Conservation (phyloP, 2,888 invertebrate genomes). For the Lydus trimaculatus region DNA sequence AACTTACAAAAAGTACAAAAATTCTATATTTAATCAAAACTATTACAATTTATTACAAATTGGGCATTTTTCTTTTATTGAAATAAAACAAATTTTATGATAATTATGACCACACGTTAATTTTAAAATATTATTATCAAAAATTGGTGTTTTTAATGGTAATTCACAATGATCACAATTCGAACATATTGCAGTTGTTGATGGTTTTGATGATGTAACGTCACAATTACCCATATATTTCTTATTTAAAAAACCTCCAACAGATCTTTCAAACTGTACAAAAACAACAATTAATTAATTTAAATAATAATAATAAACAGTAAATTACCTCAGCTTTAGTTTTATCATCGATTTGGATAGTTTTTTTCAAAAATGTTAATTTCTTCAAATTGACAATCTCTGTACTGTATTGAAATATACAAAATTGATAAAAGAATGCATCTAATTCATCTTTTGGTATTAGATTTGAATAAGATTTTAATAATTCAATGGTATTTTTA, state of each 20-base stretch:
- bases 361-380: not conserved
- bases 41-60: slow-evolving; percentile 34
- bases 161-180: slow-evolving; percentile 52
- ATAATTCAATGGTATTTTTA: slow-evolving; percentile 64
- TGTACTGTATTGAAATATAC: slow-evolving; percentile 61
- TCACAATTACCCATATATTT: slow-evolving; percentile 40
- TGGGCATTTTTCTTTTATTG: slow-evolving; percentile 45
- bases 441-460: slow-evolving; percentile 68
- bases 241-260: slow-evolving; percentile 47
- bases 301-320: not conserved
- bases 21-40: not conserved
- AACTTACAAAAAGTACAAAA: not conserved
- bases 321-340: not conserved
- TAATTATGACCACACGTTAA: slow-evolving; percentile 51
- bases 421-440: slow-evolving; percentile 68
- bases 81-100: slow-evolving; percentile 52
- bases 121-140: slow-evolving; percentile 43
- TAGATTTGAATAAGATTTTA: slow-evolving; percentile 65
- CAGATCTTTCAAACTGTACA: slow-evolving; percentile 51
- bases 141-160: slow-evolving; percentile 46
- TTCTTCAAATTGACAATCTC: slow-evolving; percentile 52
- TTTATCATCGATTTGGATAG: not conserved
- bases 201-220: slow-evolving; percentile 18
- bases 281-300: slow-evolving; percentile 42
- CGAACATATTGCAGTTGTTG: slow-evolving; percentile 20